Evolutionary conservation across 2,797 vertebrate species (phyloP), one percentile per base, ranked within the genome.

Genomic region (Triplophysa bombifrons): DNA sequence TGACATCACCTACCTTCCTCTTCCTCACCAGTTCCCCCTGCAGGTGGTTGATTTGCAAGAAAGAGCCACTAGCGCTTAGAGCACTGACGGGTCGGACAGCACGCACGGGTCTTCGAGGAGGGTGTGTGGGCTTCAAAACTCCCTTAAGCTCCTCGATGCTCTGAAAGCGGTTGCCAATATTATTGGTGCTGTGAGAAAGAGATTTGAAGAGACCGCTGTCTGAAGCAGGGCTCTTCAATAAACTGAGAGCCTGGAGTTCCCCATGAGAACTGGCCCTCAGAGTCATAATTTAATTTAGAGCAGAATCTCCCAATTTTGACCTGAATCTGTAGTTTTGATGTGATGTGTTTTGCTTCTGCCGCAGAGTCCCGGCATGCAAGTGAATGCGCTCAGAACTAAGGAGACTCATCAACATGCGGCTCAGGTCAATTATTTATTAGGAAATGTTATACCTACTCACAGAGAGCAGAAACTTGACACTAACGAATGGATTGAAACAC

Each of bases 21-120:
- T 93, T 94, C 30, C 79, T 85, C 76, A 94, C 90, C 83, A 94
- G 90, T 84, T 94, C 93, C 72, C 93, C 93, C 25, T 94, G 93
- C 85, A 93, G 90, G 34, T 93, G 92, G 82, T 90, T 93, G 78
- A 95, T 89, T 85, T 91, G 91, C 56, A 91, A 86, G 82, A 90
- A 92, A 64, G 88, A 85, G 2, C 91, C 88, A 0, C 68, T 84
- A 48, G 84, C 86, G 72, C 84, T 75, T 65, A 89, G 9, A 46
- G 92, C 89, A n/a, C 91, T 93, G 58, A 92, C 82, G 0, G 94
- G 92, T 0, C 91, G 80, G n/a, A 93, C 91, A 0, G 44, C 87
- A 48, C 90, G 83, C 2, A 94, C 81, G 0, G 91, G 89, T 82
- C 90, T 90, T 82, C 87, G 87, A 67, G 64, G 74, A 3, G 17